Base-by-base conservation (phyloP, 1,140 invertebrate species). In the Heliconius nattereri region DNA sequence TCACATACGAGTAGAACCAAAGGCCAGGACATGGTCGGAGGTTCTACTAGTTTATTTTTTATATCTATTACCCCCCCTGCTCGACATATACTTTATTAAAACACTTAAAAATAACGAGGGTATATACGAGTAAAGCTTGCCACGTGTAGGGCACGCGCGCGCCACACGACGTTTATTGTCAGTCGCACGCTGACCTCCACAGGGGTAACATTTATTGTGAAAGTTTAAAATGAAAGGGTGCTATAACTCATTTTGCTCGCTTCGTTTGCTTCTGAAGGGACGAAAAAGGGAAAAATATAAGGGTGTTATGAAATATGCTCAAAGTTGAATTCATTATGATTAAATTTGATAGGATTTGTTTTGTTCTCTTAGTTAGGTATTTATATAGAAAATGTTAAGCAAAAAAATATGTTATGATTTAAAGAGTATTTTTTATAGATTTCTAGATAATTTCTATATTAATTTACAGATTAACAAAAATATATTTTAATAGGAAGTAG, bases 81-180 rank as follows among this genome's bases (percentile, higher is more conserved):
- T n/a, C n/a, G n/a, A n/a, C n/a, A n/a, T n/a, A 32, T 35, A 35
- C 32, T 35, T 35, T 35, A 35, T 76, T 40, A 76, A 66, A 76
- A 60, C n/a, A 54, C 37, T 70, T 73, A 20, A 74, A 89, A 87
- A 89, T 87, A 91, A 92, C 86, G 71, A 74, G 83, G 76, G 71
- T 32, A 76, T 32, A 89, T 89, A 35, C 7, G 32, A 35, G 32
- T 35, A 92, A 87, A 92, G 91, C 87, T 85, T 86, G 87, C 82
- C 90, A 89, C 87, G 90, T 85, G 90, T 40, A 35, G 9, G 83
- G 32, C 90, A 90, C 89, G 88, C 79, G 90, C 13, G 45, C 37
- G 87, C 49, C 91, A 86, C 89, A 85, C 86, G 91, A 32, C 75
- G 26, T 9, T 71, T 71, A 76, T 76, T 76, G 75, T 86, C 87